Evolutionary conservation across 2,888 invertebrate species (phyloP).

Genomic region (Ormyrus rosae): DNA sequence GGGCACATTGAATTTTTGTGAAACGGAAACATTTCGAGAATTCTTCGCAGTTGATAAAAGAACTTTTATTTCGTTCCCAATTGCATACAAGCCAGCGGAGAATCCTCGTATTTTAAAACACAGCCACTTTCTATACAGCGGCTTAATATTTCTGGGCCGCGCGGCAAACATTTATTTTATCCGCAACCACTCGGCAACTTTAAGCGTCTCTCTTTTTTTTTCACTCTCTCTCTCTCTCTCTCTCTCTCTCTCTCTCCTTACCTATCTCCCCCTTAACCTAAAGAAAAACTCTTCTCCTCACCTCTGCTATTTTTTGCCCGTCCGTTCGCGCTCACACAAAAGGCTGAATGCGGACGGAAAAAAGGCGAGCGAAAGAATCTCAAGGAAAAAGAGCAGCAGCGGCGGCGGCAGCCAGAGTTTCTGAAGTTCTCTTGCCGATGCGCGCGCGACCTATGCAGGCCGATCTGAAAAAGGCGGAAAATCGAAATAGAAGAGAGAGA

Average conservation of each 20-base stretch:
- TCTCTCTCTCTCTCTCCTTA: neutral
- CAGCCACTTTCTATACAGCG: neutral
- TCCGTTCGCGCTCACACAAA: neutral
- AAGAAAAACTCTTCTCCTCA: slow-evolving; percentile 4
- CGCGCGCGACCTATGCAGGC: neutral
- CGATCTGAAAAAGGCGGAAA: slow-evolving; percentile 31
- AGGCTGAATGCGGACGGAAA: slow-evolving; percentile 14
- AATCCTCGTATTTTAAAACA: no score
- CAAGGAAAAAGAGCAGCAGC: slow-evolving; percentile 19
- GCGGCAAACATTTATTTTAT: slow-evolving; percentile 24
- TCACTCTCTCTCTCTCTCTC: slow-evolving; percentile 34
- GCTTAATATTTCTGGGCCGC: slow-evolving; percentile 11
- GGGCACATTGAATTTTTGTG: no score
- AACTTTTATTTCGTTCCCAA: no score
- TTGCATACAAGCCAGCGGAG: no score
- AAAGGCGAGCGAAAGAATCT: slow-evolving; percentile 14
- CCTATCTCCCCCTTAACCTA: neutral
- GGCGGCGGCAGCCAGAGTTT: slow-evolving; percentile 5
- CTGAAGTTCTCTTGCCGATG: slow-evolving; percentile 22
- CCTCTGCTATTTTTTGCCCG: neutral
- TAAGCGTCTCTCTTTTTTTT: slow-evolving; percentile 15
- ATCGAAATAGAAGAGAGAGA: slow-evolving; percentile 39
- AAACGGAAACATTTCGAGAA: no score
- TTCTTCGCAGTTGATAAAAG: no score
- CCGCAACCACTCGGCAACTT: slow-evolving; percentile 5